Evolutionary conservation across 2,113 vertebrate species (phyloP).

Genomic region (Poecilia latipinna): DNA sequence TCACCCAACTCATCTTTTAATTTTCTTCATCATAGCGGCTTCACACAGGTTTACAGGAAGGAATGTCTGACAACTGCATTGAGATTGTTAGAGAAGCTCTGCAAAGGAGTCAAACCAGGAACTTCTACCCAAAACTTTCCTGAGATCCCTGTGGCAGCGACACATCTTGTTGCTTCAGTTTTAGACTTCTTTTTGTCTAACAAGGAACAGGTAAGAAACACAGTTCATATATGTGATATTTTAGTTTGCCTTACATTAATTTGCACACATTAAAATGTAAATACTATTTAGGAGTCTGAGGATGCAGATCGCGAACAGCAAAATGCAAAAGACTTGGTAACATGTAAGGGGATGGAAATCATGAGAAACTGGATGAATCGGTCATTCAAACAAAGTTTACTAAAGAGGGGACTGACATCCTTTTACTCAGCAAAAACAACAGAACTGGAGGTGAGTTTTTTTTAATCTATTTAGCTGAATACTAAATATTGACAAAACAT

Average conservation of each 20-base stretch:
- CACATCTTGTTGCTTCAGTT: constrained; percentile 70
- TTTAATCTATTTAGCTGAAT: not conserved
- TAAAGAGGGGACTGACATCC: fast-evolving
- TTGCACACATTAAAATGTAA: not conserved
- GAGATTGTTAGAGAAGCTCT: constrained; percentile 74
- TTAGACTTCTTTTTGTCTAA: constrained; percentile 44
- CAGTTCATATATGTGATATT: not conserved
- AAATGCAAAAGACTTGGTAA: constrained; percentile 21
- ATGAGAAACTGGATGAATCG: constrained; percentile 69
- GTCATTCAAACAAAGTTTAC: constrained; percentile 42
- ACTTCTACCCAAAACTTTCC: not conserved
- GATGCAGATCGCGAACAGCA: not conserved
- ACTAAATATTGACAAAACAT: not conserved
- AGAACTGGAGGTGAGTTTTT: constrained; percentile 66
- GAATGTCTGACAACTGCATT: constrained; percentile 63
- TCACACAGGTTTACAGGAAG: constrained; percentile 57
- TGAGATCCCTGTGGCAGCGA: constrained; percentile 64
- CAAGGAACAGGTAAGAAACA: constrained; percentile 42
- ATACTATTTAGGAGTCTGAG: constrained; percentile 30
- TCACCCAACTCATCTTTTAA: not conserved
- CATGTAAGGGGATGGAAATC: constrained; percentile 22
- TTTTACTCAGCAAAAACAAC: not conserved
- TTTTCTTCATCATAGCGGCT: constrained; percentile 38
- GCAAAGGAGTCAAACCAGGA: constrained; percentile 41
- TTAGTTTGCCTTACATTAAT: not conserved